Evolutionary conservation across 2,888 invertebrate species (phyloP), one percentile per base, ranked within the genome.

Genomic region (Choristoneura rosaceana): DNA sequence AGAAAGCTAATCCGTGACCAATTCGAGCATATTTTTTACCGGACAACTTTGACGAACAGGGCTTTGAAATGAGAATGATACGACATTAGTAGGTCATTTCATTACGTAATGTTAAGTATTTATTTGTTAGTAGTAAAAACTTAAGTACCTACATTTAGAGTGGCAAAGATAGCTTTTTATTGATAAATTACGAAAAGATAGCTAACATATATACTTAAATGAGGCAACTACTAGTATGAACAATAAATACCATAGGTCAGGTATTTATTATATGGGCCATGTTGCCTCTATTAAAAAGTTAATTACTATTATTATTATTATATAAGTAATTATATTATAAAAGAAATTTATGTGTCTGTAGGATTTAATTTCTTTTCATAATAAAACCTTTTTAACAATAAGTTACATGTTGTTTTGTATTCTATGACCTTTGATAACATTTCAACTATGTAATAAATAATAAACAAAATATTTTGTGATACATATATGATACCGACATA

Each of bases 1-100:
- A 64, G 73, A 73, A 73, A 73, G 73, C 73, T 73, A 73, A 69
- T 60, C 73, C 68, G 52, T 69, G 69, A 73, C 50, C 60, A 59
- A 64, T 63, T 64, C 43, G 64, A 73, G 60, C 59, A 73, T 64
- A 69, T 73, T 73, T 73, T 73, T 73, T 73, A 69, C 60, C 43
- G 55, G 64, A 52, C 63, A 68, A 59, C 69, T 73, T 63, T 73
- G 69, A 73, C 67, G 47, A 67, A 67, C 71, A 71, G 67, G 71
- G 38, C 67, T 68, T 63, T 47, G 50, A 71, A 71, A 62, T 68
- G 14, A 68, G 62, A 71, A 71, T 71, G 67, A 71, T 71, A 71
- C 66, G 71, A 62, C 71, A 71, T 67, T 67, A 71, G 62, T 71
- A 67, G 71, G 61, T 63, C 25, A 67, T 71, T 71, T 62, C 34